These are phyloP conservation scores for Mastomys natalensis DNA, from an alignment of 2,113 vertebrate genomes.

Conservation along the genomic window DNA sequence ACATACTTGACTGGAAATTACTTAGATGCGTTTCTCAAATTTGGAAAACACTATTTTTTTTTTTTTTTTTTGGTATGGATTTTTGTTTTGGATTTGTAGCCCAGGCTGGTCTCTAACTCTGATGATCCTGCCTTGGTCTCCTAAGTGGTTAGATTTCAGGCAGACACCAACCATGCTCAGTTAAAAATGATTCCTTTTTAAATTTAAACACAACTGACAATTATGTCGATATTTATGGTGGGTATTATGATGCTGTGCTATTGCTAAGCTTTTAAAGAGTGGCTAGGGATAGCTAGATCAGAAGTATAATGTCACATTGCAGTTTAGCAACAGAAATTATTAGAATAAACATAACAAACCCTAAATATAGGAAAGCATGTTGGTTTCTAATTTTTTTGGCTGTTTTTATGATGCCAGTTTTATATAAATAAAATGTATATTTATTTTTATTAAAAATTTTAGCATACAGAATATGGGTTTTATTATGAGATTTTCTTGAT, in stretches of 20 bases:
- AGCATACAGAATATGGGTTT: not conserved
- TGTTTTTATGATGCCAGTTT: not conserved
- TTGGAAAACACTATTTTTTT: not conserved
- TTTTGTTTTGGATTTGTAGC: not conserved
- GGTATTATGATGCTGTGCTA: not conserved
- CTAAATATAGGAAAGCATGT: not conserved
- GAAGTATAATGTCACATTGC: not conserved
- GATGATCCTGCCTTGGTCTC: not conserved
- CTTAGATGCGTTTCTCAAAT: not conserved
- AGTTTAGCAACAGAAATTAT: not conserved
- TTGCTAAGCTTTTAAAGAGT: not conserved
- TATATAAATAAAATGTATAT: not conserved
- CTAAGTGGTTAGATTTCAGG: not conserved
- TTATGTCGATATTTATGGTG: not conserved
- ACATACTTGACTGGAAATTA: constrained; percentile 53
- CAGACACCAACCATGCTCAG: not conserved
- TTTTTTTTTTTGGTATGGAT: not conserved
- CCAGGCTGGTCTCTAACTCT: not conserved
- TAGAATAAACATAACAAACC: not conserved
- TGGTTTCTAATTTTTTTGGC: constrained; percentile 20
- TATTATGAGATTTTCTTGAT: not conserved
- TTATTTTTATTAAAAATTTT: not conserved
- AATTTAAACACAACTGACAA: not conserved
- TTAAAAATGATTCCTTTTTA: not conserved
- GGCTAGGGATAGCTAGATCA: not conserved